phyloP scores from a whole-genome alignment of 2,888 invertebrate genomes.

The Muscina levida region DNA sequence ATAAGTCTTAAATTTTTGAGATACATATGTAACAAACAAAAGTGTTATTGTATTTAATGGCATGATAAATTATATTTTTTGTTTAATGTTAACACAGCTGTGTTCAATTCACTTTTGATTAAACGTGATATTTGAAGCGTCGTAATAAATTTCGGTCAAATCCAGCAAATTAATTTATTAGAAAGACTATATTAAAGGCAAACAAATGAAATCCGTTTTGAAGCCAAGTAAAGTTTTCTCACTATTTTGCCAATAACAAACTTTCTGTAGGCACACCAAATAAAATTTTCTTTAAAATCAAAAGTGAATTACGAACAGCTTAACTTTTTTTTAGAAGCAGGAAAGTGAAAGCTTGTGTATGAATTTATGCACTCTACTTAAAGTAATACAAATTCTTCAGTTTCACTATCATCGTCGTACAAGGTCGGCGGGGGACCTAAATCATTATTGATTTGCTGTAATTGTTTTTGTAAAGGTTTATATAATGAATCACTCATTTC shows the following conservation, averaged over 20 bases:
- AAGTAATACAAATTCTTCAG: slow-evolving; percentile 87
- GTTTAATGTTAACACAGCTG: slow-evolving; percentile 19
- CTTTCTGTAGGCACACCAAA: slow-evolving; percentile 32
- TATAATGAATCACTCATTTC: slow-evolving; percentile 79
- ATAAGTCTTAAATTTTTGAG: slow-evolving; percentile 63
- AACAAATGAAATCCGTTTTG: no score
- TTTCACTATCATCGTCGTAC: slow-evolving; percentile 84
- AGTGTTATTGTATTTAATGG: slow-evolving; percentile 42
- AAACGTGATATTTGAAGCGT: no score
- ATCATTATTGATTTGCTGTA: slow-evolving; percentile 82
- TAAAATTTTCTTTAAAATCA: slow-evolving; percentile 23
- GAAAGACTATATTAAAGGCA: no score
- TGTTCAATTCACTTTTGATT: no score
- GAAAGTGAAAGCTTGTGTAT: slow-evolving; percentile 6
- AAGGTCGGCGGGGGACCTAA: slow-evolving; percentile 75
- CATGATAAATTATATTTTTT: slow-evolving; percentile 42
- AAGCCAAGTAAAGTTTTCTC: no score
- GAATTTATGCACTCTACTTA: slow-evolving; percentile 73
- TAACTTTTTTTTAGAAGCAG: not conserved
- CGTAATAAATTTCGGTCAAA: no score
- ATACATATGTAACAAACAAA: slow-evolving; percentile 53
- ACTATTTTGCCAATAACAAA: no score
- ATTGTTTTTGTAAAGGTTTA: slow-evolving; percentile 82
- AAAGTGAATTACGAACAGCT: not conserved
- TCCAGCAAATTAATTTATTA: no score